Conservation (phyloP, 2,797 vertebrate genomes). For the Loriculus beryllinus region DNA sequence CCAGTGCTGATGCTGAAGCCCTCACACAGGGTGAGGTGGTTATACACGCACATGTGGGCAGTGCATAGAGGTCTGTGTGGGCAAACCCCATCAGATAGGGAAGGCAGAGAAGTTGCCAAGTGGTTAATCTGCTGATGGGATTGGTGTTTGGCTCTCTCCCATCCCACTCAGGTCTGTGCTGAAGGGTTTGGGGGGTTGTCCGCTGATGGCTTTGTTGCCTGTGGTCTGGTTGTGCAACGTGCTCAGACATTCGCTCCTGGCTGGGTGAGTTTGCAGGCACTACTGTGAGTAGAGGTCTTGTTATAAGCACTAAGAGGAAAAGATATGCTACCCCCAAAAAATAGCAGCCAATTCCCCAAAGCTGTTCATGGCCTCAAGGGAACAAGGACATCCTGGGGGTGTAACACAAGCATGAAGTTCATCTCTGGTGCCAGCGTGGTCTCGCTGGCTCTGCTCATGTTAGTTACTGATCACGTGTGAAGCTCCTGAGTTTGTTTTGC, state of each 20-base stretch:
- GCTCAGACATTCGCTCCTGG: background rate
- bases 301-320: background rate
- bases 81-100: background rate
- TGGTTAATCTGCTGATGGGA: background rate
- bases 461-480: rapidly evolving
- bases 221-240: background rate
- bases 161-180: background rate
- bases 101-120: background rate
- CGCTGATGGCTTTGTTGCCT: constrained; percentile 52
- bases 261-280: background rate
- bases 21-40: rapidly evolving
- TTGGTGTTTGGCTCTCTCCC: background rate
- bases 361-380: background rate
- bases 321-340: background rate
- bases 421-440: background rate
- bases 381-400: background rate
- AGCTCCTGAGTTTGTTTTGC: background rate
- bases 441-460: background rate
- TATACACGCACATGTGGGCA: rapidly evolving
- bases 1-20: background rate
- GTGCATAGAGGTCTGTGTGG: rapidly evolving
- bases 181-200: constrained; percentile 5
- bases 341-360: background rate
- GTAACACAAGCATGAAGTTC: background rate
- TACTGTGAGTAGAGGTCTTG: background rate